These are phyloP conservation scores for Siniperca scherzeri DNA, from an alignment of 2,797 vertebrate species.

Conservation along the genomic window DNA sequence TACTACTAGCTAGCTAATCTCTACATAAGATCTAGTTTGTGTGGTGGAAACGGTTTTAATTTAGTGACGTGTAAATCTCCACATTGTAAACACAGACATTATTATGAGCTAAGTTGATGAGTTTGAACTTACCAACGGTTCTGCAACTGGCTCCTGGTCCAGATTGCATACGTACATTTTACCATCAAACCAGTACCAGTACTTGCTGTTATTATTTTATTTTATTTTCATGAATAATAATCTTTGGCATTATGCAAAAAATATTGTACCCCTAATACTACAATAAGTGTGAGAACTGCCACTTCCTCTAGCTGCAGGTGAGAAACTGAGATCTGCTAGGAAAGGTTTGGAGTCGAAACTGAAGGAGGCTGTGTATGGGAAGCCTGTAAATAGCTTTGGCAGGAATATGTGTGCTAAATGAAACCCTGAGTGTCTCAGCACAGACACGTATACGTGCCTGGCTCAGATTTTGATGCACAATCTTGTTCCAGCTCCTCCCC, in stretches of 20 bases:
- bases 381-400: conserved; percentile 34
- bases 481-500: conserved; percentile 36
- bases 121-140: neutral
- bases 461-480: conserved; percentile 19
- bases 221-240: conserved; percentile 5
- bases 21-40: neutral
- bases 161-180: neutral
- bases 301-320: neutral
- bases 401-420: conserved; percentile 27
- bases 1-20: neutral
- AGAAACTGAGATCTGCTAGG: conserved; percentile 2
- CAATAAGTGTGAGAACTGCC: neutral
- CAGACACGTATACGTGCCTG: neutral
- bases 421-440: neutral
- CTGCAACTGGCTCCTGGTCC: neutral
- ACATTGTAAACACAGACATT: neutral
- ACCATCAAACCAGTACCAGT: neutral
- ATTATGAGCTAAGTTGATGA: neutral
- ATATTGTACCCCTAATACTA: neutral
- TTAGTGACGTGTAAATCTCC: neutral
- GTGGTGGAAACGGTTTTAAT: neutral
- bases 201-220: neutral
- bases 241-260: neutral
- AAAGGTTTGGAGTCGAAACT: conserved; percentile 3
- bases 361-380: neutral